Base-by-base conservation (phyloP, 1,140 invertebrate species). In the Drosophila biarmipes region DNA sequence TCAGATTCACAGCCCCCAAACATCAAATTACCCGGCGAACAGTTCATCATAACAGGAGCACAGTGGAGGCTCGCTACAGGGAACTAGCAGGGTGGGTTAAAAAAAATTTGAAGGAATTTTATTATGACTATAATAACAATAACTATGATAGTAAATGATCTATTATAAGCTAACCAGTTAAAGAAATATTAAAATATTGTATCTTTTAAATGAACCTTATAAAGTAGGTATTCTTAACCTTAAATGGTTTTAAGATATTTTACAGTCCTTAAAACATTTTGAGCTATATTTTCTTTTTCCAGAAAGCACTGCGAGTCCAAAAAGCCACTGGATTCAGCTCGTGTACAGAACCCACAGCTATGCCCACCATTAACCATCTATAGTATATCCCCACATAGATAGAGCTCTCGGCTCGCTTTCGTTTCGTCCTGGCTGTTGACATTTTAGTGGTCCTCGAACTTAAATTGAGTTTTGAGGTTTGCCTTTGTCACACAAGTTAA, bases 11-110 rank as follows among this genome's bases (percentile, higher is more conserved):
- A 71, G 55, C 29, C 48, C 51, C 24, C 35, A 21, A 68, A 64
- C 81, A 80, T 86, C 81, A 61, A 86, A 75, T 86, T 86, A 86
- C 67, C 42, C 63, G 49, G 53, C 81, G 31, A 59, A 56, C 74
- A 68, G 48, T 77, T 58, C 45, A 66, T 67, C 75, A 53, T 73
- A 73, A 76, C 61, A 35, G 31, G 53, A 49, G 34, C n/a, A 38
- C 49, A 63, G 54, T 24, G 42, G 8, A 27, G 27, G 17, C 24
- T 17, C 4, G 14, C 21, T 31, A 19, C 2, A 5, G 19, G 10
- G 29, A 19, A 42, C 52, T 24, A n/a, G n/a, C n/a, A n/a, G n/a
- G n/a, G n/a, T n/a, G n/a, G n/a, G n/a, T n/a, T n/a, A n/a, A n/a
- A n/a, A n/a, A n/a, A n/a, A n/a, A n/a, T n/a, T n/a, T n/a, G n/a